phyloP scores from a whole-genome alignment of 2,888 invertebrate genomes.

The Phanerotoma sp. region DNA sequence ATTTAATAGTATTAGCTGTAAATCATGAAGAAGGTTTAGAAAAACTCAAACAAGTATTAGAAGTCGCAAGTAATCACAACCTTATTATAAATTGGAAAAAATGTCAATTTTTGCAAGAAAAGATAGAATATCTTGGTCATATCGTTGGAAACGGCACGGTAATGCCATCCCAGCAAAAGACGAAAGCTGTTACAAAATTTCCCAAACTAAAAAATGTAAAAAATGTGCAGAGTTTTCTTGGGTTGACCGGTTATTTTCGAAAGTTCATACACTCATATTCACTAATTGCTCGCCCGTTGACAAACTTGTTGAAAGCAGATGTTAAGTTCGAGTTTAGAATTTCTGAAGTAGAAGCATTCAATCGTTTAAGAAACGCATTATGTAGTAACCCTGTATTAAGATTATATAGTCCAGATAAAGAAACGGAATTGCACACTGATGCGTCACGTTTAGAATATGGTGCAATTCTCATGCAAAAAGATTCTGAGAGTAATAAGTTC shows the following conservation, averaged over 20 bases:
- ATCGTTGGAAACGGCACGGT: conserved; percentile 19
- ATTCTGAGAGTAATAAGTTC: too few species aligned
- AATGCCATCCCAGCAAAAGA: conserved; percentile 28
- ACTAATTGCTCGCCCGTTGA: not conserved
- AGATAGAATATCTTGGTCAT: conserved; percentile 33
- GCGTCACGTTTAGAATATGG: not conserved
- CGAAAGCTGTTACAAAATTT: conserved; percentile 24
- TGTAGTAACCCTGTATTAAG: not conserved
- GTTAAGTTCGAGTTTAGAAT: not conserved
- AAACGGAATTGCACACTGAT: too few species aligned
- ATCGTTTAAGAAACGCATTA: not conserved
- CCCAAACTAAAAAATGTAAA: conserved; percentile 5
- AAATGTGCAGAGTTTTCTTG: conserved; percentile 3
- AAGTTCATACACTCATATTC: conserved; percentile 6
- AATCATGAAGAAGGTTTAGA: conserved; percentile 17
- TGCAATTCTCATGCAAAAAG: not conserved
- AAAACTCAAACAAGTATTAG: conserved; percentile 25
- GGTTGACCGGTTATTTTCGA: conserved; percentile 13
- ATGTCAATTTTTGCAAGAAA: conserved; percentile 29
- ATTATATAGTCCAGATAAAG: not conserved
- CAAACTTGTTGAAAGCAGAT: not conserved
- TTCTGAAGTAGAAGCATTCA: not conserved
- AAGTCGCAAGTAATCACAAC: conserved; percentile 25
- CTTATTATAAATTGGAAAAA: conserved; percentile 34
- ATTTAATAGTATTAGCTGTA: conserved; percentile 27